Conservation (phyloP, 2,797 vertebrate species). For the Parauchenoglanis ngamensis region DNA sequence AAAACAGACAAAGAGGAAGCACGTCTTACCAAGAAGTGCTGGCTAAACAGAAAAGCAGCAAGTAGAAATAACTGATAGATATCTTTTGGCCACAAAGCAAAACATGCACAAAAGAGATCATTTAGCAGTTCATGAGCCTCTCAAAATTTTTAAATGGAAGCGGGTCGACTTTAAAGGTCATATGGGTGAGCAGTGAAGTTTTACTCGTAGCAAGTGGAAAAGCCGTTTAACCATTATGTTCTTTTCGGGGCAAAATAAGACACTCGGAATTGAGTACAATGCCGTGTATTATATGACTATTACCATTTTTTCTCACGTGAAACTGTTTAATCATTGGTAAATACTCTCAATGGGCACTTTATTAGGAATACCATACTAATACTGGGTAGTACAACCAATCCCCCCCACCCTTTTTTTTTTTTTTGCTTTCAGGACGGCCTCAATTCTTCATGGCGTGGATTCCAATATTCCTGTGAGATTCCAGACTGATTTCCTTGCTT, state of each 20-base stretch:
- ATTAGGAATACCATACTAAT: background rate
- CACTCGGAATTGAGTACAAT: background rate
- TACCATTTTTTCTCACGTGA: too few relatives aligned
- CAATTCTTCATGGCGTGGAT: background rate
- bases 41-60: conserved; percentile 49
- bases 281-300: background rate
- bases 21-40: conserved; percentile 46
- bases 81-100: conserved; percentile 45
- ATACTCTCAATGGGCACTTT: background rate
- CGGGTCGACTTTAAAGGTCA: conserved; percentile 19
- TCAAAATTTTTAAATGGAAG: conserved; percentile 30
- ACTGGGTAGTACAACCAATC: background rate
- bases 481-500: background rate
- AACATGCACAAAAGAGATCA: conserved; percentile 34
- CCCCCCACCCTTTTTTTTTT: background rate
- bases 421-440: background rate
- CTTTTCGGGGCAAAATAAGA: background rate
- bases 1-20: conserved; percentile 46
- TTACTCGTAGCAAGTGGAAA: background rate
- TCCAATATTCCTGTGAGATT: background rate
- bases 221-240: background rate
- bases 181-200: background rate
- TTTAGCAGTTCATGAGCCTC: conserved; percentile 35
- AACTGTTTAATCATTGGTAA: background rate
- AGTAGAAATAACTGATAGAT: conserved; percentile 48